Evolutionary conservation across 2,888 invertebrate genomes (phyloP), one percentile per base, ranked within the genome.

Genomic region (Mylabris sibirica): DNA sequence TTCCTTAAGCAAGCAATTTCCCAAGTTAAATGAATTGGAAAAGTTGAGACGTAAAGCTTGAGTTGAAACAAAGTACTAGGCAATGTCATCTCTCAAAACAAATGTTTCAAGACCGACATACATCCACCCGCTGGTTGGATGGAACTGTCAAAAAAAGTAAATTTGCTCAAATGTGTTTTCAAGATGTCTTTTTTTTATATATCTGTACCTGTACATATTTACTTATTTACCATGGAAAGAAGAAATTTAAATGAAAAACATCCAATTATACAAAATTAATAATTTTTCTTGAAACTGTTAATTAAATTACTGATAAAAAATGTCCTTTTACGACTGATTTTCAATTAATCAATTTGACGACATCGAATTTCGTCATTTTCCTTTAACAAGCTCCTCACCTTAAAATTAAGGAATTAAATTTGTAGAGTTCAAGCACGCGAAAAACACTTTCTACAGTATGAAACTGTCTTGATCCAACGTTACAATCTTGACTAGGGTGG

Each of bases 21-120:
- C 74, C 72, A 70, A 76, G 76, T 76, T 76, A 75, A 76, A 76
- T 76, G 76, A 75, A 74, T 76, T 75, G 74, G 74, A 75, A 75
- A 75, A 75, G 76, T 76, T 76, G 74, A 69, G 70, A 72, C 71
- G 73, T 72, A 76, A 75, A 74, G 68, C 73, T 66, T 68, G 72
- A 66, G 70, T 64, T 69, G 69, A 72, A 70, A 69, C 67, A 66
- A 67, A 69, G 67, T 71, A 68, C 65, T 68, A 64, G 69, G 69
- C 67, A 59, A 68, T 71, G 74, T 75, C 76, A 76, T 76, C 74
- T 70, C 73, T 71, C 73, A 71, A 74, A 74, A 76, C 74, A 74
- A 75, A 74, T 75, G 74, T 70, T 68, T 66, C 61, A 62, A 62
- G 63, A 69, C 70, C 74, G 72, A 73, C 66, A 71, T 64, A 62